Evolutionary conservation across 2,888 invertebrate species (phyloP), one percentile per base, ranked within the genome.

Genomic region (Lottia gigantea): DNA sequence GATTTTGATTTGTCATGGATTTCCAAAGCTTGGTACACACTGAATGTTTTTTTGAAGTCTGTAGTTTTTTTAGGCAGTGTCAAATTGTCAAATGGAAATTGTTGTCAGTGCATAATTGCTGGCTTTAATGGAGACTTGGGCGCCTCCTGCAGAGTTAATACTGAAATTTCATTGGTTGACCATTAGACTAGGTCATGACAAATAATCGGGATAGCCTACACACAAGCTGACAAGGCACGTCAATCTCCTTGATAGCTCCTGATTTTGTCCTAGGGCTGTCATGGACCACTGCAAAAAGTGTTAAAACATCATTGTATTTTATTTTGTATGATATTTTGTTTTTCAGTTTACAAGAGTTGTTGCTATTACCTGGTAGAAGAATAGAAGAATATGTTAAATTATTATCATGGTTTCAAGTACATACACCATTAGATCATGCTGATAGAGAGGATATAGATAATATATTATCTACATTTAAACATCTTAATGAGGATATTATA

Each of bases 301-400:
- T n/a, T n/a, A n/a, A n/a, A n/a, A n/a, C n/a, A n/a, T n/a, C n/a
- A n/a, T n/a, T n/a, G n/a, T n/a, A n/a, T n/a, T n/a, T n/a, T n/a
- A n/a, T n/a, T n/a, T n/a, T 23, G 19, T 66, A 7, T 25, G 14
- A 25, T 25, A 31, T 69, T 19, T 47, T 26, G 49, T 26, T 67
- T 70, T 74, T 45, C 74, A 91, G 90, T 75, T 81, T 78, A 76
- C 89, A 83, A 23, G 87, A 90, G 69, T 87, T 90, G 76, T 80
- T 91, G 76, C 81, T 88, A 55, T 74, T 90, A 46, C 86, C 87
- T 3, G 77, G 81, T 2, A 73, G 79, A 16, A 74, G 87, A 15
- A 85, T 88, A 40, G 78, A 77, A 11, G 86, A 87, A 70, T 87
- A 86, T 75, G 82, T 85, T n/a, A 83, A 80, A 0, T 76, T 88